Evolutionary conservation across 1,140 invertebrate genomes (phyloP).

Genomic region (Drosophila nigromelanica): DNA sequence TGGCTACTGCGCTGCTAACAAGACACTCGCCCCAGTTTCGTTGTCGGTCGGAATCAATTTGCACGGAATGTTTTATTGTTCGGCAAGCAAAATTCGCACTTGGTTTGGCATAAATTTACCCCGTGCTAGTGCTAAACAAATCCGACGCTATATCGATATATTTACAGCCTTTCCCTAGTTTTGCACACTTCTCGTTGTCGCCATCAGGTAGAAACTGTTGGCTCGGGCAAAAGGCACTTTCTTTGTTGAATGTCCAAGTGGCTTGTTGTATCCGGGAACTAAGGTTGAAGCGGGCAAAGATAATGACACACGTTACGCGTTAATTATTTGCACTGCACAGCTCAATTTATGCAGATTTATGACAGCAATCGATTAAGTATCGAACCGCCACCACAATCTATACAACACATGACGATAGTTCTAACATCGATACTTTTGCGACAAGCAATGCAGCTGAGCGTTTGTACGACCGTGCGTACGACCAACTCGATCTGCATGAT

Average conservation of each 20-base stretch:
- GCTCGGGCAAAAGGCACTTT: conserved; percentile 38
- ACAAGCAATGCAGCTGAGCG: not conserved
- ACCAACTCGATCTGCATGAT: conserved; percentile 23
- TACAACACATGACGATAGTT: conserved; percentile 1
- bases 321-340: conserved; percentile 37
- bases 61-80: conserved; percentile 17
- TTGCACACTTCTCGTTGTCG: conserved; percentile 39
- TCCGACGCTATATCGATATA: conserved; percentile 44
- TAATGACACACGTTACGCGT: conserved; percentile 29
- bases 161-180: conserved; percentile 37
- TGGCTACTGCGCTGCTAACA: conserved; percentile 1
- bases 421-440: not conserved
- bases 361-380: conserved; percentile 24
- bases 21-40: not conserved
- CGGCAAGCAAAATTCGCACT: conserved; percentile 27
- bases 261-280: conserved; percentile 18
- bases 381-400: conserved; percentile 17
- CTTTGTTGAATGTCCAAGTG: conserved; percentile 17
- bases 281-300: conserved; percentile 2
- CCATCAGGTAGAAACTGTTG: conserved; percentile 20
- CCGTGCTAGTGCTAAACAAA: conserved; percentile 43
- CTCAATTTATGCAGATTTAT: conserved; percentile 32
- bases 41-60: conserved; percentile 8
- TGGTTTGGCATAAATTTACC: conserved; percentile 24
- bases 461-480: not conserved